Evolutionary conservation across 2,797 vertebrate species (phyloP), one percentile per base, ranked within the genome.

Genomic region (Gymnopithys bicolor): DNA sequence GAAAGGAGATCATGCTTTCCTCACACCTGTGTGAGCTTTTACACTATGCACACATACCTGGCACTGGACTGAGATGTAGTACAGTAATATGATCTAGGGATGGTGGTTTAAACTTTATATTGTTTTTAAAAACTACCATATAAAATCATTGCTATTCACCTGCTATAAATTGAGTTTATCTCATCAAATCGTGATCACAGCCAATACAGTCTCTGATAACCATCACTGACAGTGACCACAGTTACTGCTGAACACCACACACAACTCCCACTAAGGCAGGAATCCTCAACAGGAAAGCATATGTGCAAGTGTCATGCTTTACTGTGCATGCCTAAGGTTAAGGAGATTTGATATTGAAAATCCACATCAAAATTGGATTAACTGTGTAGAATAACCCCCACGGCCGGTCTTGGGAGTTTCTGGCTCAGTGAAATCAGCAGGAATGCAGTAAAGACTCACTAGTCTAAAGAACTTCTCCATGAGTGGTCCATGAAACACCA

Each of bases 341-440:
- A 96, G 88, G 80, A 94, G 96, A 94, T 96, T 95, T 95, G 92
- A 92, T 94, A 95, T 10, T 80, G 86, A 95, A 90, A 95, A 96
- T 95, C 95, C 88, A 87, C 67, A 87, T 79, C 67, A 89, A 90
- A 96, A 96, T 84, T 95, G 88, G 95, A 96, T 96, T 96, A 96
- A 69, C 80, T 74, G 60, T 55, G 64, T 52, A 62, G 87, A 94
- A 85, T 71, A 92, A 92, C 68, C 49, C 89, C 55, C 64, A 49
- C 22, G 46, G 90, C 17, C 70, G 84, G 48, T 45, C 46, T 24
- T 43, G 66, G 83, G 73, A 81, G 49, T 6, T 74, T 74, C 27
- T 30, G 60, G n/a, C 75, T 80, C 68, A 64, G 46, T 35, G 71
- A 77, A 89, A 70, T 63, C 87, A 83, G 79, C 71, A 74, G 78